Evolutionary conservation across 23 tunicate genomes (phyloP).

Genomic region (Halocynthia roretzi): DNA sequence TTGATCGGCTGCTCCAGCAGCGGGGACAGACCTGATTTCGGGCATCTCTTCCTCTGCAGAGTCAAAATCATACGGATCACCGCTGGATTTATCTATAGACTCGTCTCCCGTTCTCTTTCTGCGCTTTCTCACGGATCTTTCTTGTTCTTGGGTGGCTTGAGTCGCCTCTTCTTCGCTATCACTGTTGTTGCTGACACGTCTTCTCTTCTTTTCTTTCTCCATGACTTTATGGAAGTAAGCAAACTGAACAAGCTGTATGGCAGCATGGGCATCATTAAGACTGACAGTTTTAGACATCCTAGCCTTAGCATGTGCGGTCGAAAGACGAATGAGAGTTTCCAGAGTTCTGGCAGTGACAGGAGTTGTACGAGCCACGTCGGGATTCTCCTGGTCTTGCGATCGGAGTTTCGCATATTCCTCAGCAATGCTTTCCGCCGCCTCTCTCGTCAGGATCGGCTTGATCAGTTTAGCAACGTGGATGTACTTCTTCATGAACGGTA

Average conservation of each 20-base stretch:
- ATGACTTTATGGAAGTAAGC: slow-evolving; percentile 98
- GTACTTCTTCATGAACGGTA: slow-evolving; percentile 87
- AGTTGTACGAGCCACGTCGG: slow-evolving; percentile 80
- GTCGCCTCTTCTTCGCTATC: slow-evolving; percentile 37
- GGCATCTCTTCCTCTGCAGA: slow-evolving; percentile 82
- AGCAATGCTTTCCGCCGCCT: slow-evolving; percentile 84
- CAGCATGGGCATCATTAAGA: slow-evolving; percentile 85
- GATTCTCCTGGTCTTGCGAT: slow-evolving; percentile 82
- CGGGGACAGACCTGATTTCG: slow-evolving; percentile 25
- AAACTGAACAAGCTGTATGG: slow-evolving; percentile 96
- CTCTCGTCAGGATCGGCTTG: slow-evolving; percentile 76
- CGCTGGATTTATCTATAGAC: background rate
- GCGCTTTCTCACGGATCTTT: background rate
- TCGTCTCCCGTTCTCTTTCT: background rate
- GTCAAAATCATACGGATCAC: slow-evolving; percentile 13
- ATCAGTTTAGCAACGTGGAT: slow-evolving; percentile 75
- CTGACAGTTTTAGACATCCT: slow-evolving; percentile 66
- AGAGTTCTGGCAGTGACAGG: slow-evolving; percentile 99
- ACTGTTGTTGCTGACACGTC: slow-evolving; percentile 35
- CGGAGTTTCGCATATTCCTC: slow-evolving; percentile 95
- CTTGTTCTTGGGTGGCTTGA: slow-evolving; percentile 7
- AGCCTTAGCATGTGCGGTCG: slow-evolving; percentile 98
- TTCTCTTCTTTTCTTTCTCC: slow-evolving; percentile 72
- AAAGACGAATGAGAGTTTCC: slow-evolving; percentile 93
- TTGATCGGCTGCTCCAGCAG: slow-evolving; percentile 21